Evolutionary conservation across 2,797 vertebrate genomes (phyloP), one percentile per base, ranked within the genome.

Genomic region (Helarctos malayanus): DNA sequence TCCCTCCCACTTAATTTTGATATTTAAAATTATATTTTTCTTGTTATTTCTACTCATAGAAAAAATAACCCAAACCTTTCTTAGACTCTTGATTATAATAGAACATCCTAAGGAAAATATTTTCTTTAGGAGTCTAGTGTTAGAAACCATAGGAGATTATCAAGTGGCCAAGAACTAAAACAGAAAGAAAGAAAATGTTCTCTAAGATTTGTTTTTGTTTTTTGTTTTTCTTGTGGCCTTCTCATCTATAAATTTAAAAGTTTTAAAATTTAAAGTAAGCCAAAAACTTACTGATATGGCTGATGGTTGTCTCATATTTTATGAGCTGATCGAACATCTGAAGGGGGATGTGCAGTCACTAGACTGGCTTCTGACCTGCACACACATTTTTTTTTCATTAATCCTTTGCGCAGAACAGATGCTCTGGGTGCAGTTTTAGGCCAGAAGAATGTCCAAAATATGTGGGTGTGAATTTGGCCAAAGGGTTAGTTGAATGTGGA

Each of bases 391-490:
- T 89, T 57, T 49, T 52, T 41, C 68, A 79, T 95, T 92, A 97
- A 95, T 94, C 88, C 82, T 85, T 95, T 96, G 81, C 82, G 91
- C 92, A 95, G 89, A 95, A 94, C 93, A 97, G 94, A 97, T 96
- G 93, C 85, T 94, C 85, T 87, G 95, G 85, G 47, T 95, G 85
- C 92, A 95, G 96, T 92, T 96, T 96, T 94, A 88, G 92, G 47
- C 84, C 63, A 95, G 88, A 97, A 96, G 95, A 97, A 97, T 96
- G 82, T 96, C 94, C 92, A 91, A 97, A 97, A 96, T 97, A 97
- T 97, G 96, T 97, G 97, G 97, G 90, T 96, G 92, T 97, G 97
- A 95, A 96, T 93, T 96, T 97, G 93, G 95, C 91, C 92, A 95
- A 97, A 96, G 96, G 92, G 82, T 95, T 95, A 85, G 90, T 93